A percentile compares a stretch with the other conserved stretches of the same genome.
Conservation (phyloP, 2,888 invertebrate species). For the Hirtodrosophila alboralis region DNA sequence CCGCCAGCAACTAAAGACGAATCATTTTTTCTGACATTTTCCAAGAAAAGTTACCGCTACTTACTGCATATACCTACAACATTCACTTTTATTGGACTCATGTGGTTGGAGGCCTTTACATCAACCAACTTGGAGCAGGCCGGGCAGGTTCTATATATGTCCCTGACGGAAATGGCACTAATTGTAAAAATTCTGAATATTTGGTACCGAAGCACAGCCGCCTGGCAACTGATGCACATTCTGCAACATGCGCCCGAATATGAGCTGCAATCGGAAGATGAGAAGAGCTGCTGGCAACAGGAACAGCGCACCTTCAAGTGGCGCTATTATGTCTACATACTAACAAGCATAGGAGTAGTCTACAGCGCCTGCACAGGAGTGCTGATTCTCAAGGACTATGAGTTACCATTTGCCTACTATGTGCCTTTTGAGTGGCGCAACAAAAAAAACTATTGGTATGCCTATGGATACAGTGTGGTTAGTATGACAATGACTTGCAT, state of each 20-base stretch:
- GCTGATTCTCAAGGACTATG: conserved; percentile 47
- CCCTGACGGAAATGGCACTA: conserved; percentile 66
- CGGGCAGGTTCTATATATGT: conserved; percentile 74
- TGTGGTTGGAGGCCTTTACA: conserved; percentile 68
- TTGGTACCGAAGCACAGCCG: conserved; percentile 48
- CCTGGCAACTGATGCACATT: conserved; percentile 54
- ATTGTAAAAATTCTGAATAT: conserved; percentile 75
- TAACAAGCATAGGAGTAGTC: conserved; percentile 46
- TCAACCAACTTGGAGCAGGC: conserved; percentile 68
- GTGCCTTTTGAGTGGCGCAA: conserved; percentile 78
- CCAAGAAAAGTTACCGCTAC: conserved; percentile 45
- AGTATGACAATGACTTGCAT: conserved; percentile 63
- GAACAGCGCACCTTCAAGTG: conserved; percentile 57
- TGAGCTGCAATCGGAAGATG: conserved; percentile 34
- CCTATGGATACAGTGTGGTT: conserved; percentile 64
- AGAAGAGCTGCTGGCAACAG: conserved; percentile 54
- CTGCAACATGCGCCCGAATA: conserved; percentile 35
- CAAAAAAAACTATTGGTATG: conserved; percentile 57
- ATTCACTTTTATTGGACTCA: conserved; percentile 61
- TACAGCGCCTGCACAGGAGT: conserved; percentile 46
- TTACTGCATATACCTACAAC: conserved; percentile 63
- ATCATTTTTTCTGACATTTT: conserved; percentile 5
- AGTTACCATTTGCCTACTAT: conserved; percentile 76
- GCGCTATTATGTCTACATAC: conserved; percentile 46
- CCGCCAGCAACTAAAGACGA: conserved; percentile 6